These are phyloP conservation scores for Acleris holmiana DNA, from an alignment of 2,888 invertebrate species.

Conservation along the genomic window DNA sequence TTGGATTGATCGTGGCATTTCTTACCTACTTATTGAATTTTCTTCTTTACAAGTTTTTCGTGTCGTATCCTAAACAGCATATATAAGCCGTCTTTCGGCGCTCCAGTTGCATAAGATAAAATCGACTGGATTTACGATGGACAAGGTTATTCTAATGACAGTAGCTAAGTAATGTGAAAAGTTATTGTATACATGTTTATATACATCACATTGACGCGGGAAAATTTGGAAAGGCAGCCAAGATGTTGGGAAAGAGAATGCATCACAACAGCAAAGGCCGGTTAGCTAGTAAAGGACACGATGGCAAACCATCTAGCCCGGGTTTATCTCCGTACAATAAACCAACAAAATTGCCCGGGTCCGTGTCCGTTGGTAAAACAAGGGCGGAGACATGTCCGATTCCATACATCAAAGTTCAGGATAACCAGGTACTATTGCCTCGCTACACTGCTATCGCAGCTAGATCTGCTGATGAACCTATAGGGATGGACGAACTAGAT, in stretches of 20 bases:
- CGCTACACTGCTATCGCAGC: conserved; percentile 87
- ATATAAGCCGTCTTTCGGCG: background rate
- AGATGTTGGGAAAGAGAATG: conserved; percentile 81
- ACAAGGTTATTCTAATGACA: background rate
- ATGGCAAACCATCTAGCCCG: conserved; percentile 80
- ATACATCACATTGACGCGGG: conserved; percentile 64
- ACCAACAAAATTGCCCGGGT: conserved; percentile 74
- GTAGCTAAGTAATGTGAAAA: conserved; percentile 1
- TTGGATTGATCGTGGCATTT: conserved; percentile 28
- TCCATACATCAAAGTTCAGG: conserved; percentile 88
- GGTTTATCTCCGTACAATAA: conserved; percentile 78
- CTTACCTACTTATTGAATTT: background rate
- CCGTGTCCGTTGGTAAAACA: conserved; percentile 71
- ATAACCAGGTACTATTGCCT: conserved; percentile 87
- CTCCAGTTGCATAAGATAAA: background rate
- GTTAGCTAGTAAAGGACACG: conserved; percentile 78
- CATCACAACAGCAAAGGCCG: conserved; percentile 80
- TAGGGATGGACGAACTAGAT: conserved; percentile 95
- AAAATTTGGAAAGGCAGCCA: conserved; percentile 59
- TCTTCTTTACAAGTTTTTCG: background rate
- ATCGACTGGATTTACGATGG: too few relatives aligned
- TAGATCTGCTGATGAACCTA: conserved; percentile 88
- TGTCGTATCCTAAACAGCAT: background rate
- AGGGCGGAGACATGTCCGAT: conserved; percentile 78
- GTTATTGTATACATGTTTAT: conserved; percentile 32